A percentile compares a stretch with the other conserved stretches of the same genome.
Evolutionary conservation across 2,113 vertebrate genomes (phyloP).

Genomic region (Acanthochromis polyacanthus): DNA sequence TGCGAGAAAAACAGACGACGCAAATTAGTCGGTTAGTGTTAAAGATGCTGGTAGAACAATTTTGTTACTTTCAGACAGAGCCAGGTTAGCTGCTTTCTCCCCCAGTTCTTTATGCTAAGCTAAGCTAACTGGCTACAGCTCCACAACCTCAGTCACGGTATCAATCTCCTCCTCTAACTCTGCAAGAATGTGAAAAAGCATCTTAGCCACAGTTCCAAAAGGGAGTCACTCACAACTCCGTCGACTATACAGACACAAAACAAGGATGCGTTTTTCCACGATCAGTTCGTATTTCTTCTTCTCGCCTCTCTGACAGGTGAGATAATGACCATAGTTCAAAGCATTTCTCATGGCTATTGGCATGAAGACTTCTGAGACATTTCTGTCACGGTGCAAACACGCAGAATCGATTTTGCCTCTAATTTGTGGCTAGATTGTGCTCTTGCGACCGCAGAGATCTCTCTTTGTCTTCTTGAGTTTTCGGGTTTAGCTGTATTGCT

Average conservation of each 20-base stretch:
- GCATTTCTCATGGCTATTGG: background rate
- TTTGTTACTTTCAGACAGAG: background rate
- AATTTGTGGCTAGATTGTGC: background rate
- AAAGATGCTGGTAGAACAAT: background rate
- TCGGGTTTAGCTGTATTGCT: slow-evolving; percentile 5
- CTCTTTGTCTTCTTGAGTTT: background rate
- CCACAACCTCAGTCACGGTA: background rate
- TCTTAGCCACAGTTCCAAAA: background rate
- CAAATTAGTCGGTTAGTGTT: background rate
- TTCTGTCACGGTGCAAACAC: slow-evolving; percentile 5
- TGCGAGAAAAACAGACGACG: background rate
- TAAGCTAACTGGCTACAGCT: background rate
- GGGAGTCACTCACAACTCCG: background rate
- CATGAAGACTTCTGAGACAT: slow-evolving; percentile 8
- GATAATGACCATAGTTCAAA: background rate
- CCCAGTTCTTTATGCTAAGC: too few species aligned
- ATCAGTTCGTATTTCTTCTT: background rate
- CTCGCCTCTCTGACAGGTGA: background rate
- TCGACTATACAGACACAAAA: background rate
- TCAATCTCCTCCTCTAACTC: background rate
- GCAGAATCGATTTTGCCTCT: background rate
- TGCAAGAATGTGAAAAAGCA: background rate
- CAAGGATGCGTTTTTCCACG: background rate
- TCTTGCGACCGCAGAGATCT: background rate
- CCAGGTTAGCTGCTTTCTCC: too few species aligned